Evolutionary conservation across 2,113 vertebrate species (phyloP).

Genomic region (Candoia aspera): DNA sequence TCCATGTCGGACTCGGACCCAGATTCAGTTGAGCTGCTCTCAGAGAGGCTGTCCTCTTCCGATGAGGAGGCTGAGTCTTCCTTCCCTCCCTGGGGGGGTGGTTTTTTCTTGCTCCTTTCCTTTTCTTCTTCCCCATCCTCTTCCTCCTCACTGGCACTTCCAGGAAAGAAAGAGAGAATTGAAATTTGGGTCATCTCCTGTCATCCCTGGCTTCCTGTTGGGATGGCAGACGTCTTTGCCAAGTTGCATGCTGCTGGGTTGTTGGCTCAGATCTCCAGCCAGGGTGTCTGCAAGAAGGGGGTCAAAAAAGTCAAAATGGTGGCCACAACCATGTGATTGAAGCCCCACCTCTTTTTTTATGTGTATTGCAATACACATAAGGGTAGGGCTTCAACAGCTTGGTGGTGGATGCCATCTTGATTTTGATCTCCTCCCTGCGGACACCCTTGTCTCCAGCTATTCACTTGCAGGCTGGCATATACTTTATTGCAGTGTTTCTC

Average conservation of each 20-base stretch:
- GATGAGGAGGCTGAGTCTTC: slow-evolving; percentile 76
- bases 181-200: not conserved
- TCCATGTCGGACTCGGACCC: slow-evolving; percentile 81
- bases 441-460: not conserved
- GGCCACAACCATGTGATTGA: not conserved
- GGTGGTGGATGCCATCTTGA: no score
- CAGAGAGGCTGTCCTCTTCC: slow-evolving; percentile 83
- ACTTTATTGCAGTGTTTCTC: not conserved
- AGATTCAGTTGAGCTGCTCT: slow-evolving; percentile 85
- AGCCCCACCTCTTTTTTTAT: not conserved
- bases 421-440: no score
- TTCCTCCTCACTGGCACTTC: slow-evolving; percentile 80
- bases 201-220: not conserved
- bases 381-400: no score
- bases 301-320: not conserved
- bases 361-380: no score
- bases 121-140: slow-evolving; percentile 68
- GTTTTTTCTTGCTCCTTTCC: slow-evolving; percentile 73
- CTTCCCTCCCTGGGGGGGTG: slow-evolving; percentile 57
- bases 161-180: not conserved
- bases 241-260: not conserved
- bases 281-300: no score
- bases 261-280: not conserved
- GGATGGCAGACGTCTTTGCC: not conserved
- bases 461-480: not conserved